A percentile compares a stretch with the other conserved stretches of the same genome.
Conservation (phyloP, 2,797 vertebrate species). For the Anisognathus igniventris region DNA sequence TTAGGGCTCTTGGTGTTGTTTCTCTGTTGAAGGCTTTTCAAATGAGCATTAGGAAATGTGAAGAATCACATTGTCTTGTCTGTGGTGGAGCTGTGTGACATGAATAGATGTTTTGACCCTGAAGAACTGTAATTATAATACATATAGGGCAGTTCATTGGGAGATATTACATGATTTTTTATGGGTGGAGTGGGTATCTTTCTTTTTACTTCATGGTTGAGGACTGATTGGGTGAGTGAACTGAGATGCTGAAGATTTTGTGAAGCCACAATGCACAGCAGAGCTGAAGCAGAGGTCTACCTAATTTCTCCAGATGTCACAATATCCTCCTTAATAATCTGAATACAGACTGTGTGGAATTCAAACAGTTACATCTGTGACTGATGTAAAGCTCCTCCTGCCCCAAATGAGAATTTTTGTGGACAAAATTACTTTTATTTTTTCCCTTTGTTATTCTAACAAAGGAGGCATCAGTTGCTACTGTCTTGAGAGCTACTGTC, state of each 20-base stretch:
- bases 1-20: not conserved
- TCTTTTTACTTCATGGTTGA: not conserved
- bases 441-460: not conserved
- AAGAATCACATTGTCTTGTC: not conserved
- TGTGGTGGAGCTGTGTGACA: not conserved
- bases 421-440: not conserved
- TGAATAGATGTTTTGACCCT: not conserved
- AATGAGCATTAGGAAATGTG: not conserved
- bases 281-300: not conserved
- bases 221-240: not conserved
- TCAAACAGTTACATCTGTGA: not conserved
- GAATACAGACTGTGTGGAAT: not conserved
- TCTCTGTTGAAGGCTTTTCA: not conserved
- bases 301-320: not conserved
- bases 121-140: not conserved
- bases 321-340: not conserved
- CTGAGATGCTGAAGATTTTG: not conserved
- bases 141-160: fast-evolving
- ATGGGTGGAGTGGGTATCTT: not conserved
- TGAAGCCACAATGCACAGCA: not conserved
- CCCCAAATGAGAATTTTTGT: not conserved
- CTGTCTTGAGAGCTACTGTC: not conserved
- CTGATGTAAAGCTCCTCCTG: not conserved
- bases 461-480: not conserved
- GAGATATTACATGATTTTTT: not conserved